Evolutionary conservation across 2,113 vertebrate species (phyloP).

Genomic region (Carassius gibelio): DNA sequence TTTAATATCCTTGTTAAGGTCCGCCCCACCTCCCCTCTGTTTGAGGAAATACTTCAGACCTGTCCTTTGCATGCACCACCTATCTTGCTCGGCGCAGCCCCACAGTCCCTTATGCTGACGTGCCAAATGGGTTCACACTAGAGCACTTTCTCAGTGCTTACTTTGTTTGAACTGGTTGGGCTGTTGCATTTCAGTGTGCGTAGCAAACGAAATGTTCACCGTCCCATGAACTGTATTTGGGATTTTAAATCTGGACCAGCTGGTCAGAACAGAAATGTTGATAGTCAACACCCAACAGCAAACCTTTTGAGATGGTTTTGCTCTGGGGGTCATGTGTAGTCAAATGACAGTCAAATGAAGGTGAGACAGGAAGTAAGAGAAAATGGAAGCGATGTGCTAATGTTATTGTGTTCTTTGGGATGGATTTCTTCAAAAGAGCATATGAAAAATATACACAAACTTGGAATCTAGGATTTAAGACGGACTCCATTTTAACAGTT

Average conservation of each 20-base stretch:
- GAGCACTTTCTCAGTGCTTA: background rate
- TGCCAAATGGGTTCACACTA: background rate
- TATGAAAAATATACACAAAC: too few species aligned
- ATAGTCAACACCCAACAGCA: background rate
- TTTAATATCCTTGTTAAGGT: slow-evolving; percentile 38
- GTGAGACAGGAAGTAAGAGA: background rate
- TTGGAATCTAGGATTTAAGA: background rate
- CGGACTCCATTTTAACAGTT: too few species aligned
- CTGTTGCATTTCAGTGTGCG: background rate
- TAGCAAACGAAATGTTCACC: background rate
- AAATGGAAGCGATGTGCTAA: too few species aligned
- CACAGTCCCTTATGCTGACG: background rate
- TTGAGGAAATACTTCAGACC: background rate
- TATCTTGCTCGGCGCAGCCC: background rate
- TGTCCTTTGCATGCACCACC: background rate
- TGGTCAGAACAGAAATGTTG: background rate
- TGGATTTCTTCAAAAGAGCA: too few species aligned
- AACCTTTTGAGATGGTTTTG: background rate
- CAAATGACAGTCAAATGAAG: slow-evolving; percentile 49
- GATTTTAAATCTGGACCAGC: background rate
- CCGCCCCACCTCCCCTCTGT: background rate
- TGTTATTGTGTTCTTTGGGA: too few species aligned
- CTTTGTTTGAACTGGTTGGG: slow-evolving; percentile 17
- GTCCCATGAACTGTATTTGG: background rate
- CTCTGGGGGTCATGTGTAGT: background rate